Evolutionary conservation across 2,888 invertebrate genomes (phyloP), one percentile per base, ranked within the genome.

Genomic region (Drosophila tanythrix): DNA sequence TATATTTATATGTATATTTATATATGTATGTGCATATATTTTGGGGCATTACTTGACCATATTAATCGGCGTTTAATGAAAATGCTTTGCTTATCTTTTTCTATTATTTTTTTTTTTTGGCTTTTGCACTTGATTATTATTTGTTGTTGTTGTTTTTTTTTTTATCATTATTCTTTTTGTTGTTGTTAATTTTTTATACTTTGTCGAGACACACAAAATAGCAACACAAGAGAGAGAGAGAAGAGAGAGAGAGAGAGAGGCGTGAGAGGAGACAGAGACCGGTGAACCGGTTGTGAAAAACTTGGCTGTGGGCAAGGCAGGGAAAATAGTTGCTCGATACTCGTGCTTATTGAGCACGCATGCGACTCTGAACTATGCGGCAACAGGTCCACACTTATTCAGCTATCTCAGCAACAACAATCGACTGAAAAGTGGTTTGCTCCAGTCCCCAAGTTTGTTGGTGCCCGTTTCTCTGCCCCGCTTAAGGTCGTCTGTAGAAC

Each of bases 401-500:
- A 55, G 27, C 38, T 27, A 38, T 38, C 36, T 29, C 40, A 46
- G 31, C 27, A 71, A 38, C 59, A 77, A 57, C 43, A 70, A 76
- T 7, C 56, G 52, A 51, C 53, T 64, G 75, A 74, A 79, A 80
- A 86, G 86, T 74, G 67, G 86, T 89, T 84, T 84, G 84, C 89
- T 84, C 84, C 88, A 84, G 85, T 89, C 85, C 81, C 88, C 83
- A 81, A 85, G 77, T 85, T 88, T 78, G 66, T 53, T 29, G 56
- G 35, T 63, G 67, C 59, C 68, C 35, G 53, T 60, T 25, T 72
- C 70, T 69, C 64, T 71, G 64, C 83, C 90, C 89, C 90, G 69
- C 89, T 86, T 88, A 90, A 86, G 86, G 86, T 86, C 86, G 90
- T 86, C 90, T 86, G 86, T 83, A 83, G 88, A 85, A 85, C 85